Evolutionary conservation across 1,140 invertebrate species (phyloP).

Genomic region (Aethina tumida): DNA sequence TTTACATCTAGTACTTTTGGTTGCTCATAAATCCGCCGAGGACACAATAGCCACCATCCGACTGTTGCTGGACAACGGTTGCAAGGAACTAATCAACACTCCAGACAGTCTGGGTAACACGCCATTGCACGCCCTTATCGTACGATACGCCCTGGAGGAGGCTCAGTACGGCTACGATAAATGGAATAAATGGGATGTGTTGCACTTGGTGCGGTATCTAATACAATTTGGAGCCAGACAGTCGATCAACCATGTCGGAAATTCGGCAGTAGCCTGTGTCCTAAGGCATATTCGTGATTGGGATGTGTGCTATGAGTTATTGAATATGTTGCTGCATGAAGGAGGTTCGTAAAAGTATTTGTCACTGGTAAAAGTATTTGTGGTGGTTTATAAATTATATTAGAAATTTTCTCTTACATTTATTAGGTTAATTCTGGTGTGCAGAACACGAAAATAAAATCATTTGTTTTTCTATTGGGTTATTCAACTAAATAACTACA

Average conservation of each 20-base stretch:
- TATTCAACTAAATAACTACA: no score
- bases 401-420: no score
- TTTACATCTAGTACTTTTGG: constrained; percentile 41
- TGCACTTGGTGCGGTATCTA: constrained; percentile 52
- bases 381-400: no score
- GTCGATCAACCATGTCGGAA: constrained; percentile 59
- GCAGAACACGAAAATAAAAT: no score
- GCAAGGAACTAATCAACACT: constrained; percentile 61
- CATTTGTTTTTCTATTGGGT: no score
- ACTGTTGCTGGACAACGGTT: constrained; percentile 54
- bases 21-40: constrained; percentile 56
- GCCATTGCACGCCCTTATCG: constrained; percentile 54
- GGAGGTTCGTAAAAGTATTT: no score
- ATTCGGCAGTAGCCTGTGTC: constrained; percentile 60
- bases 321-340: constrained; percentile 60
- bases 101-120: constrained; percentile 59
- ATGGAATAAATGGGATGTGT: constrained; percentile 64
- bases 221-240: constrained; percentile 54
- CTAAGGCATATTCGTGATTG: constrained; percentile 64
- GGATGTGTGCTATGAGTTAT: constrained; percentile 63
- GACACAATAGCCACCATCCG: constrained; percentile 56
- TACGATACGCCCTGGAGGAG: constrained; percentile 62
- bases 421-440: no score
- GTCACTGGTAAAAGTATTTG: no score
- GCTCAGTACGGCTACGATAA: constrained; percentile 55